These are phyloP conservation scores for Epizoanthus stellaris DNA, from an alignment of 92 coral and sea anemone species.

Conservation along the genomic window DNA sequence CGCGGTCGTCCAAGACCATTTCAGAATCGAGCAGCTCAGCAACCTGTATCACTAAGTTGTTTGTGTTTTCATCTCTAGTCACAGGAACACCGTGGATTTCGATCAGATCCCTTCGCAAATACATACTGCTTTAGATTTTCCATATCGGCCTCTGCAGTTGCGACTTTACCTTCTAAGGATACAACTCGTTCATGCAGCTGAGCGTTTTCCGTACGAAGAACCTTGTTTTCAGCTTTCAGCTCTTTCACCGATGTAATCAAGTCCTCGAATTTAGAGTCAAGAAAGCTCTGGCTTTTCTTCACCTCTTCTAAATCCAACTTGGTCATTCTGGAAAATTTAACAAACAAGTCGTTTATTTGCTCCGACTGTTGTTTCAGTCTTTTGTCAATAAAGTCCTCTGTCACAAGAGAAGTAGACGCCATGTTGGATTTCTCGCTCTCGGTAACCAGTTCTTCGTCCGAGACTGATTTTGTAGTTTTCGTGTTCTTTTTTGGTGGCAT, in stretches of 20 bases:
- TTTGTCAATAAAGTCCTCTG: conserved; percentile 3
- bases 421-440: not conserved
- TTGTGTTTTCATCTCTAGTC: conserved; percentile 34
- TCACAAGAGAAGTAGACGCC: not conserved
- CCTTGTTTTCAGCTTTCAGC: conserved; percentile 18
- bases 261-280: conserved; percentile 22
- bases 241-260: not conserved
- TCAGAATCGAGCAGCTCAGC: conserved; percentile 33
- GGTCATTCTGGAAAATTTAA: conserved; percentile 7
- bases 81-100: conserved; percentile 40
- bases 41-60: conserved; percentile 34
- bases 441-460: not conserved
- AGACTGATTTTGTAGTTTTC: too few relatives aligned
- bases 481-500: too few relatives aligned
- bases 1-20: not conserved
- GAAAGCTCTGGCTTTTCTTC: conserved; percentile 42
- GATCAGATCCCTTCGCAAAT: conserved; percentile 38
- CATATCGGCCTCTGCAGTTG: not conserved
- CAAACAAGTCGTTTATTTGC: conserved; percentile 18
- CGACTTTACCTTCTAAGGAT: not conserved
- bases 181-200: conserved; percentile 4
- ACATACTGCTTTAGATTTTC: conserved; percentile 33
- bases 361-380: conserved; percentile 35
- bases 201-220: conserved; percentile 25
- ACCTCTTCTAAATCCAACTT: conserved; percentile 19